Evolutionary conservation across 2,797 vertebrate genomes (phyloP).

Genomic region (Geotrypetes seraphini): DNA sequence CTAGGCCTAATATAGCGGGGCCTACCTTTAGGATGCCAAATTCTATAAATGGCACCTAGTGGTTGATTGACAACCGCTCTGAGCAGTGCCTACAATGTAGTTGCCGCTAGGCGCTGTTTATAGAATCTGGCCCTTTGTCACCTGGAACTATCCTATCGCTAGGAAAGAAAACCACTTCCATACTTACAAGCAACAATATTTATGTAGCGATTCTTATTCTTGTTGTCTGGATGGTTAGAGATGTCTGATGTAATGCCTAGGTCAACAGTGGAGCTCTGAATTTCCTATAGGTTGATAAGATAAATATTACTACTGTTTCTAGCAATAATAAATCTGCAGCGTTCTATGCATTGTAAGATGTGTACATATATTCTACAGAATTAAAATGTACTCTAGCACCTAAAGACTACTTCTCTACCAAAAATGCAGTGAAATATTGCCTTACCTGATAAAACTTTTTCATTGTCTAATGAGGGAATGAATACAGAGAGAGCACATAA

Average conservation of each 20-base stretch:
- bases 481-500: conserved; percentile 87
- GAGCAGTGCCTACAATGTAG: too few relatives aligned
- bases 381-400: neutral
- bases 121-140: too few relatives aligned
- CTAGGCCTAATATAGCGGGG: too few relatives aligned
- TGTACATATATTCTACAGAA: neutral
- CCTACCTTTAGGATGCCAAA: too few relatives aligned
- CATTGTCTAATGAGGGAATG: conserved; percentile 91
- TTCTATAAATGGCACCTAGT: too few relatives aligned
- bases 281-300: conserved; percentile 59
- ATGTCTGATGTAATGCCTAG: conserved; percentile 77
- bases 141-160: too few relatives aligned
- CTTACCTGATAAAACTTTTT: conserved; percentile 98
- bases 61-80: too few relatives aligned
- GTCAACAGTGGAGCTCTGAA: conserved; percentile 81
- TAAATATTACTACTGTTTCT: neutral
- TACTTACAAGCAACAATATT: conserved; percentile 91
- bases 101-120: too few relatives aligned
- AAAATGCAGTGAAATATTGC: conserved; percentile 60
- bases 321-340: too few relatives aligned
- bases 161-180: too few relatives aligned
- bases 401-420: conserved; percentile 52
- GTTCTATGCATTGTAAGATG: too few relatives aligned
- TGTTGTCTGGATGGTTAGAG: conserved; percentile 89
- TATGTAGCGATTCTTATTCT: conserved; percentile 85